phyloP scores from a whole-genome alignment of 2,113 vertebrate species.

The Hystrix brachyura region DNA sequence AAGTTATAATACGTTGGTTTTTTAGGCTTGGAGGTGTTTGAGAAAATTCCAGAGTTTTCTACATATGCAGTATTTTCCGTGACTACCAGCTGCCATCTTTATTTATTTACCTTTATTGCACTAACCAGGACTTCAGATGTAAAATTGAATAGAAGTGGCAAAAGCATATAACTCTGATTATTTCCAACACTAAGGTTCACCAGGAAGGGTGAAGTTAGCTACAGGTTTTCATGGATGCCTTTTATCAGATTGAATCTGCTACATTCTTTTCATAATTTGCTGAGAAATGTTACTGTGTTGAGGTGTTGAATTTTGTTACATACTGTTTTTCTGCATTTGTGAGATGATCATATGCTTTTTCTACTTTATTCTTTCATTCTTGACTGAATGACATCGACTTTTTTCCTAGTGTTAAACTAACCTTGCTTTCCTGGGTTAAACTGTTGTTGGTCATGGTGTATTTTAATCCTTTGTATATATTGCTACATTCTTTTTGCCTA shows the following conservation, averaged over 20 bases:
- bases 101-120: slow-evolving; percentile 23
- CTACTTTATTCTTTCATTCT: slow-evolving; percentile 1
- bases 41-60: not conserved
- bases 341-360: slow-evolving; percentile 31
- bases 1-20: not conserved
- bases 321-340: slow-evolving; percentile 15
- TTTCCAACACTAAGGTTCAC: not conserved
- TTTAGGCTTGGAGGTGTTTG: not conserved
- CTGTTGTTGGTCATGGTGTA: not conserved
- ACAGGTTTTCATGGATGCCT: not conserved
- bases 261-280: not conserved
- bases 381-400: not conserved
- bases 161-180: not conserved
- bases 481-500: not conserved
- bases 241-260: not conserved
- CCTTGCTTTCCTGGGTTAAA: slow-evolving; percentile 5
- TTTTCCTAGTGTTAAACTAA: slow-evolving; percentile 8
- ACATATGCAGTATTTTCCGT: not conserved
- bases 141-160: not conserved
- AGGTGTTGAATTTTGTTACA: slow-evolving; percentile 44
- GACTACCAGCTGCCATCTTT: not conserved
- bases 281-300: slow-evolving; percentile 27
- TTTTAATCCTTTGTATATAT: not conserved
- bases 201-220: not conserved
- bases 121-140: slow-evolving; percentile 12